A percentile compares a stretch with the other conserved stretches of the same genome.
Conservation (phyloP, 2,888 invertebrate species). For the Apomyelois bistriatella region DNA sequence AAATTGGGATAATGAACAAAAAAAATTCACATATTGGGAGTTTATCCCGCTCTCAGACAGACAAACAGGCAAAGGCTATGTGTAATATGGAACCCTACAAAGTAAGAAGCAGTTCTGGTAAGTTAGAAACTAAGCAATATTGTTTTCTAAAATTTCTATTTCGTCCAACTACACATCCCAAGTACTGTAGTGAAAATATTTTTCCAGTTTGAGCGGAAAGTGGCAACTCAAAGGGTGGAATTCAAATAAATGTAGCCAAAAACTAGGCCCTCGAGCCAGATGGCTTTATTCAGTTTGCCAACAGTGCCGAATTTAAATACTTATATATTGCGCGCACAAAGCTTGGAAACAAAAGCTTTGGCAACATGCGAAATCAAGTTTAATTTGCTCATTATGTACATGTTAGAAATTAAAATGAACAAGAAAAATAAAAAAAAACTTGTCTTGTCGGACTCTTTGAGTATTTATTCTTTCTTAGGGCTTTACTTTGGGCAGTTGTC, state of each 20-base stretch:
- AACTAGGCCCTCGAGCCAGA: neutral
- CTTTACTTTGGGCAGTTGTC: no score
- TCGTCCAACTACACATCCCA: neutral
- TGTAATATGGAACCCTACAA: no score
- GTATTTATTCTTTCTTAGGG: no score
- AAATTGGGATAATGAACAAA: no score
- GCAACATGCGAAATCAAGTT: neutral
- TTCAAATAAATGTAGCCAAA: conserved; percentile 1
- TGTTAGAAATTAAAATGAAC: no score
- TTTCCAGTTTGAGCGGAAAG: neutral
- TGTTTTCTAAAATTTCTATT: neutral
- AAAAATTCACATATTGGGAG: no score
- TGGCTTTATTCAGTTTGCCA: neutral
- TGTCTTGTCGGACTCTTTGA: no score
- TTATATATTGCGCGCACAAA: neutral
- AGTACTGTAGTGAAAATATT: neutral
- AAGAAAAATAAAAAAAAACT: no score
- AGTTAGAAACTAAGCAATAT: neutral
- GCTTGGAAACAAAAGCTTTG: neutral
- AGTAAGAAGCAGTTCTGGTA: no score
- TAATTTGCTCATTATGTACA: no score
- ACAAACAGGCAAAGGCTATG: no score
- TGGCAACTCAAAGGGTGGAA: neutral
- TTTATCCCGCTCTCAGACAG: no score
- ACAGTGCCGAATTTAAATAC: neutral